Conservation (phyloP, 2,888 invertebrate genomes). For the Trichopria drosophilae region DNA sequence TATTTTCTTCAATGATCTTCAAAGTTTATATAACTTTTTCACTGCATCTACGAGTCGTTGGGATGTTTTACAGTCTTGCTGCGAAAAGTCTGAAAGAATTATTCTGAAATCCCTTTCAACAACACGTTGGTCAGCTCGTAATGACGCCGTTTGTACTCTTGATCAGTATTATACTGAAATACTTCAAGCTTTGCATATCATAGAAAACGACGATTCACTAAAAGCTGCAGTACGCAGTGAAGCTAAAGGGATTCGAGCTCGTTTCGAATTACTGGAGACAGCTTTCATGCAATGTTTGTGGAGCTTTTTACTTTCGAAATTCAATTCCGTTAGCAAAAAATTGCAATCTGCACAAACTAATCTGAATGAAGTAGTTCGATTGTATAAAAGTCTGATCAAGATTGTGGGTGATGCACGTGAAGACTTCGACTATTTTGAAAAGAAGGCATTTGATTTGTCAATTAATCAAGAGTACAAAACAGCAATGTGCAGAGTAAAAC, state of each 20-base stretch:
- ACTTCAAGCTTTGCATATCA: constrained; percentile 9
- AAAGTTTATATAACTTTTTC: constrained; percentile 40
- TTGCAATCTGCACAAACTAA: constrained; percentile 19
- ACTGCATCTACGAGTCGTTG: constrained; percentile 39
- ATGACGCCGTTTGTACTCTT: constrained; percentile 26
- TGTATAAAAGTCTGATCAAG: constrained; percentile 21
- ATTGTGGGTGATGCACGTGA: constrained; percentile 8
- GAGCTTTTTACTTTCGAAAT: constrained; percentile 21
- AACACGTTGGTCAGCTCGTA: constrained; percentile 29
- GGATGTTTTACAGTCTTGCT: constrained; percentile 18
- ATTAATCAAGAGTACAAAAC: constrained; percentile 7
- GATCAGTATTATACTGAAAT: constrained; percentile 13
- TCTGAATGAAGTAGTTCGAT: constrained; percentile 16
- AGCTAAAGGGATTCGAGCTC: constrained; percentile 16
- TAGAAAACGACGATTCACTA: constrained; percentile 17
- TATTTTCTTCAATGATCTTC: constrained; percentile 35
- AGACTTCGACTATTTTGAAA: constrained; percentile 19
- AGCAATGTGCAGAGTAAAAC: constrained; percentile 4
- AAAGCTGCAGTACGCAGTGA: constrained; percentile 23
- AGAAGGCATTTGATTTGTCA: constrained; percentile 18
- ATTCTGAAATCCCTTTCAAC: too few species aligned
- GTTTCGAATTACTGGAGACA: constrained; percentile 14
- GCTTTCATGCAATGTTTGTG: constrained; percentile 23
- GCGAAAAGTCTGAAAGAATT: constrained; percentile 15
- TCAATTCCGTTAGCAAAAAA: constrained; percentile 20